Evolutionary conservation across 2,888 invertebrate genomes (phyloP).

Genomic region (Petrolisthes cinctipes): DNA sequence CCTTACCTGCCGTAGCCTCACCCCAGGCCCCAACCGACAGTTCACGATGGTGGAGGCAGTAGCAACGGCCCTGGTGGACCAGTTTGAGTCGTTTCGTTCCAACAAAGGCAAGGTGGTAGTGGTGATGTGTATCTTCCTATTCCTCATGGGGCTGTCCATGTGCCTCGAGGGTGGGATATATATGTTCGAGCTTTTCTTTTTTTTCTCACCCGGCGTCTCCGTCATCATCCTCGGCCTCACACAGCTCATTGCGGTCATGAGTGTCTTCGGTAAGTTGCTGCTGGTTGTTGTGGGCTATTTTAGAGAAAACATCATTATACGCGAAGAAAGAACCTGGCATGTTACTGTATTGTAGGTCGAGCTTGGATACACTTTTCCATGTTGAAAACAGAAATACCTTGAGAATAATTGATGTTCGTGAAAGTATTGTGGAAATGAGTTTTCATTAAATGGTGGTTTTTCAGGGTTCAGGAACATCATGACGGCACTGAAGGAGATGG

Average conservation of each 20-base stretch:
- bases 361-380: no score
- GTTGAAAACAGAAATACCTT: no score
- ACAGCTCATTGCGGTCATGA: conserved; percentile 69
- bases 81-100: conserved; percentile 71
- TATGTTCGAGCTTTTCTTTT: conserved; percentile 73
- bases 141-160: conserved; percentile 62
- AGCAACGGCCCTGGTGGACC: conserved; percentile 73
- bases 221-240: conserved; percentile 70
- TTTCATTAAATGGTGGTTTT: no score
- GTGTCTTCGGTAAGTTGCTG: conserved; percentile 50
- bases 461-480: conserved; percentile 13
- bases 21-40: conserved; percentile 22
- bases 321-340: no score
- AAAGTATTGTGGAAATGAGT: no score
- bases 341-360: no score
- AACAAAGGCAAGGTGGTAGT: conserved; percentile 69
- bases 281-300: background rate
- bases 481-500: conserved; percentile 5
- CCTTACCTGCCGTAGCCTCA: background rate
- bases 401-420: no score
- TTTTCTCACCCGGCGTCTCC: conserved; percentile 70
- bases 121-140: conserved; percentile 67
- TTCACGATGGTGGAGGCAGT: conserved; percentile 72
- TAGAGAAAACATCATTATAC: no score
- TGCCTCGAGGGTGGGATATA: conserved; percentile 72